These are phyloP conservation scores for Ennomos fuscantarius DNA, from an alignment of 2,888 invertebrate species.

Conservation along the genomic window DNA sequence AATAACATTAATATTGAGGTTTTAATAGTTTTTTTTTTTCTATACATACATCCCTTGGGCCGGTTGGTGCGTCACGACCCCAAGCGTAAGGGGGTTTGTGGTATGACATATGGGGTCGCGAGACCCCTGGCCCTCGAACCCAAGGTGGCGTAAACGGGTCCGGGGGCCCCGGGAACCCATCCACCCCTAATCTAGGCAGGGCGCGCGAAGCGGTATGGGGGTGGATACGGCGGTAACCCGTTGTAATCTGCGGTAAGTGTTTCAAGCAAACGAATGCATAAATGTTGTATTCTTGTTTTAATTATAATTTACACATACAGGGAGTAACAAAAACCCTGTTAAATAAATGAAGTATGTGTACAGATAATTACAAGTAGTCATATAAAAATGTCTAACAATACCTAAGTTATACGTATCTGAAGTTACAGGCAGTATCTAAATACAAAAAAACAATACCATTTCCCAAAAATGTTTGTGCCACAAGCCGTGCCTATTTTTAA, in stretches of 20 bases:
- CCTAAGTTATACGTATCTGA: too few relatives aligned
- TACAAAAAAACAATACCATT: too few relatives aligned
- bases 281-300: too few relatives aligned
- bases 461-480: too few relatives aligned
- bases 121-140: background rate
- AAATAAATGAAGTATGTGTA: too few relatives aligned
- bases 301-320: background rate
- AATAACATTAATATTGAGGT: too few relatives aligned
- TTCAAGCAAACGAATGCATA: conserved; percentile 16
- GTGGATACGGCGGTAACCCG: conserved; percentile 12
- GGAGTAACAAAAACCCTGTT: too few relatives aligned
- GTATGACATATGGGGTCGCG: too few relatives aligned
- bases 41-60: conserved; percentile 27
- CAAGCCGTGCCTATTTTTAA: too few relatives aligned
- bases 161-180: background rate
- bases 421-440: too few relatives aligned
- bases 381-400: too few relatives aligned
- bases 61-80: conserved; percentile 27
- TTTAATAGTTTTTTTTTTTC: background rate
- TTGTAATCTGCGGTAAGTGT: conserved; percentile 17
- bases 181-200: conserved; percentile 9
- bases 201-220: conserved; percentile 12
- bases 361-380: too few relatives aligned
- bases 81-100: conserved; percentile 16
- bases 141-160: conserved; percentile 13